Evolutionary conservation across 2,113 vertebrate species (phyloP).

Genomic region (Callithrix jacchus): DNA sequence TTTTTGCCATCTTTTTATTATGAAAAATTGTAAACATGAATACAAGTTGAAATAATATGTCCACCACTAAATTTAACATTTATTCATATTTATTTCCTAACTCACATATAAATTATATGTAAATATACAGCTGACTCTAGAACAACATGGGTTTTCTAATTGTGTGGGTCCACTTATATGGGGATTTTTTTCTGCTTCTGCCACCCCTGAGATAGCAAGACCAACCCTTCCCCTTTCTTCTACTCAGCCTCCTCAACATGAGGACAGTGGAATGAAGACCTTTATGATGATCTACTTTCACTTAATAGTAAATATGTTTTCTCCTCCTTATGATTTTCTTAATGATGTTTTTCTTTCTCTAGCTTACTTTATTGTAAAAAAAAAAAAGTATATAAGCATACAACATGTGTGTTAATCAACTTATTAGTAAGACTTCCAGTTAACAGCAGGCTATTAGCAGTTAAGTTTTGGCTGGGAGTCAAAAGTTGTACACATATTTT

Average conservation of each 20-base stretch:
- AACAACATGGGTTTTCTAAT: neutral
- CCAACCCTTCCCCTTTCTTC: neutral
- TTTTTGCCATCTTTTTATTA: neutral
- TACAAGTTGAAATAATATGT: neutral
- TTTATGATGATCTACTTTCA: neutral
- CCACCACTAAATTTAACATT: slow-evolving; percentile 22
- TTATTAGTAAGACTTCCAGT: neutral
- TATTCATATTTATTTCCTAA: neutral
- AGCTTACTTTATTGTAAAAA: neutral
- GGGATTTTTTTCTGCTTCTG: neutral
- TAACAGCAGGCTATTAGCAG: neutral
- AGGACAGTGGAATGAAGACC: neutral
- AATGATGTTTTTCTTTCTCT: neutral
- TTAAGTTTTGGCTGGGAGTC: neutral
- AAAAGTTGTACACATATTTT: neutral
- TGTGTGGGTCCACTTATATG: neutral
- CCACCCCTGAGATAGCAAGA: neutral
- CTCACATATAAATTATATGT: neutral
- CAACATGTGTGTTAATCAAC: neutral
- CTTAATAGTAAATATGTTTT: neutral
- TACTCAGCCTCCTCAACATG: neutral
- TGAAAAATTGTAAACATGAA: neutral
- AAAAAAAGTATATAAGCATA: neutral
- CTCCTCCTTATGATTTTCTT: neutral
- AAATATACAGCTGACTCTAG: neutral